Evolutionary conservation across 2,888 invertebrate species (phyloP).

Genomic region (Tupiocoris notatus): DNA sequence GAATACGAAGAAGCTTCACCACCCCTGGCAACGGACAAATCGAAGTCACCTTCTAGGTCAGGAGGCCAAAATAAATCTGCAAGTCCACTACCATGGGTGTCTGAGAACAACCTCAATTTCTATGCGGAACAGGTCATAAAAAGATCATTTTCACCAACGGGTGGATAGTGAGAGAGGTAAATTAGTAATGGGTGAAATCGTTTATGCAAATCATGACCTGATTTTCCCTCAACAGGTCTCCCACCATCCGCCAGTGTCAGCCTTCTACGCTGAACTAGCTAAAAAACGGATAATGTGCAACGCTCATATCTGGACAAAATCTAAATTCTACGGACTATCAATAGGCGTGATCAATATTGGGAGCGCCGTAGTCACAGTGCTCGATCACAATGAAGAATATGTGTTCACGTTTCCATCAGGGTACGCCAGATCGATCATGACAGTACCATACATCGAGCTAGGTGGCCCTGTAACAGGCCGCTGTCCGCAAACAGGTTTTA

Average conservation of each 20-base stretch:
- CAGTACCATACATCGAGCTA: conserved; percentile 98
- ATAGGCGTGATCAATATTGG: conserved; percentile 98
- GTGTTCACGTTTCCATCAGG: conserved; percentile 96
- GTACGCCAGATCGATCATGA: conserved; percentile 73
- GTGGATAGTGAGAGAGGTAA: too few species aligned
- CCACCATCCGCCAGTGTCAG: conserved; percentile 98
- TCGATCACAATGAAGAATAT: conserved; percentile 91
- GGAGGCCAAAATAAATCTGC: conserved; percentile 52
- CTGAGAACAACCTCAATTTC: conserved; percentile 83
- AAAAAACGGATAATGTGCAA: conserved; percentile 87
- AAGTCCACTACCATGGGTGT: conserved; percentile 90
- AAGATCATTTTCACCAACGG: too few species aligned
- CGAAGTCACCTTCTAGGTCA: not conserved
- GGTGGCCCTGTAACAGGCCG: conserved; percentile 88
- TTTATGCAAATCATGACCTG: too few species aligned
- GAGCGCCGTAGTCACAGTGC: conserved; percentile 83
- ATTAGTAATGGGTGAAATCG: too few species aligned
- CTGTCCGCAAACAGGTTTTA: conserved; percentile 91
- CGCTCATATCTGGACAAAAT: conserved; percentile 98
- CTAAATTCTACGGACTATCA: conserved; percentile 96
- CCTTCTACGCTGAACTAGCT: conserved; percentile 97
- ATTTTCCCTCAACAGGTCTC: too few species aligned
- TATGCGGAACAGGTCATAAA: conserved; percentile 87
- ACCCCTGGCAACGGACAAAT: not conserved
- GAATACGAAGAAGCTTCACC: conserved; percentile 54